Percentiles rank a stretch among this genome's conserved stretches.
phyloP scores from a whole-genome alignment of 2,888 invertebrate genomes.

The Torymus texanus region DNA sequence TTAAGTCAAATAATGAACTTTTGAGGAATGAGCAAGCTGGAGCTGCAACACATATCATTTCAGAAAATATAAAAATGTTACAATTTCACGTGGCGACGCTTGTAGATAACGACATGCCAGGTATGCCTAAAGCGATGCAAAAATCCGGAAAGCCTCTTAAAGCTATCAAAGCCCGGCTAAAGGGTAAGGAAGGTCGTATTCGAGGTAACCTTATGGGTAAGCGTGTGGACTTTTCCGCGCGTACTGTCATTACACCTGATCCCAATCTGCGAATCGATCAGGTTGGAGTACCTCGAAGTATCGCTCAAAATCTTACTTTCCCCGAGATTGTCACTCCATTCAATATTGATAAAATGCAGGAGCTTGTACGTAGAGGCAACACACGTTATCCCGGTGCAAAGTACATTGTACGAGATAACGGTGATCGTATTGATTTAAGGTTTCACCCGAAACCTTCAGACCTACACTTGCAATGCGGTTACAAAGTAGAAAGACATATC shows the following conservation, averaged over 20 bases:
- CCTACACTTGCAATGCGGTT: conserved; percentile 96
- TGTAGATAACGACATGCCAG: conserved; percentile 99
- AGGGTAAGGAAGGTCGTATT: conserved; percentile 99
- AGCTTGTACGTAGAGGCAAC: conserved; percentile 96
- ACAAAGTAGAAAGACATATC: conserved; percentile 96
- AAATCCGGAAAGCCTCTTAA: conserved; percentile 99
- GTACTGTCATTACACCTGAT: conserved; percentile 98
- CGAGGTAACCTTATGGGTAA: conserved; percentile 99
- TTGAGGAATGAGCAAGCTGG: conserved; percentile 96
- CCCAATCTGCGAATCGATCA: conserved; percentile 96
- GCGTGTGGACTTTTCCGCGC: conserved; percentile 99
- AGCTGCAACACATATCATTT: conserved; percentile 97
- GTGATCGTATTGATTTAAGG: conserved; percentile 97
- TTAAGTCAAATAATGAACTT: conserved; percentile 98
- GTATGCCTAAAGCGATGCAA: conserved; percentile 97
- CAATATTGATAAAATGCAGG: conserved; percentile 96
- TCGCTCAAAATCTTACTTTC: conserved; percentile 99
- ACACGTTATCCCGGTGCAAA: conserved; percentile 99
- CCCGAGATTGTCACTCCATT: conserved; percentile 99
- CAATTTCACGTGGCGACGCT: conserved; percentile 99
- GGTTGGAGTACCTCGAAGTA: conserved; percentile 98
- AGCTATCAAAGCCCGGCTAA: conserved; percentile 95
- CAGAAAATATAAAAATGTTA: conserved; percentile 97
- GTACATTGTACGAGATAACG: conserved; percentile 98
- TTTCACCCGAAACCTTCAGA: conserved; percentile 99